Conservation (phyloP, 2,113 vertebrate genomes). For the Anser brachyrhynchus region DNA sequence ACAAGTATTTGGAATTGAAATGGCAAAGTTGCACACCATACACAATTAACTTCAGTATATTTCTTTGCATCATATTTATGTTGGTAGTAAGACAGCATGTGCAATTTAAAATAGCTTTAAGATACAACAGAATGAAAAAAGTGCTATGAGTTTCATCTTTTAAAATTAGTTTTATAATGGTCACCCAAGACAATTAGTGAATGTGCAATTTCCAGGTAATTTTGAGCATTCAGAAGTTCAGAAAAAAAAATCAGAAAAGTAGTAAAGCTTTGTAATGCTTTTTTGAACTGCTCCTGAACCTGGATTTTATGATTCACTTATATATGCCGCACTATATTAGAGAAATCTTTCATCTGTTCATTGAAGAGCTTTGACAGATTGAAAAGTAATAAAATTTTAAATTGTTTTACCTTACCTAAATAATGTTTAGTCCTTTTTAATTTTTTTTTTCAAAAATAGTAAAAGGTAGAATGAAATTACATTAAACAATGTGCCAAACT, state of each 20-base stretch:
- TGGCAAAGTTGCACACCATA: background rate
- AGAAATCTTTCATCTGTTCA: background rate
- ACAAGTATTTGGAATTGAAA: background rate
- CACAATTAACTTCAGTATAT: background rate
- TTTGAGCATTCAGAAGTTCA: background rate
- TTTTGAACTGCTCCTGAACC: background rate
- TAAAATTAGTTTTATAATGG: background rate
- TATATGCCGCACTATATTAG: background rate
- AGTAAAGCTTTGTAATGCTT: background rate
- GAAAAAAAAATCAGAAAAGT: background rate
- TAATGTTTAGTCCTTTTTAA: background rate
- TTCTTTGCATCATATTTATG: background rate
- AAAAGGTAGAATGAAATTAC: background rate
- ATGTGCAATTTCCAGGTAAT: background rate
- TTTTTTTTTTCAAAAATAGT: background rate
- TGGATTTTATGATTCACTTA: background rate
- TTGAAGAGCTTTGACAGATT: background rate
- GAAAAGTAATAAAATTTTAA: background rate
- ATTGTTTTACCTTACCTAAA: background rate
- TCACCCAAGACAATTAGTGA: background rate
- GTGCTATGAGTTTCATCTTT: background rate
- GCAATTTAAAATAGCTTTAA: background rate
- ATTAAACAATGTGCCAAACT: background rate
- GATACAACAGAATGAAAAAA: background rate
- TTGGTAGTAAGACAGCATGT: background rate